Base-by-base conservation (phyloP, 2,113 vertebrate species). In the Myodes glareolus region DNA sequence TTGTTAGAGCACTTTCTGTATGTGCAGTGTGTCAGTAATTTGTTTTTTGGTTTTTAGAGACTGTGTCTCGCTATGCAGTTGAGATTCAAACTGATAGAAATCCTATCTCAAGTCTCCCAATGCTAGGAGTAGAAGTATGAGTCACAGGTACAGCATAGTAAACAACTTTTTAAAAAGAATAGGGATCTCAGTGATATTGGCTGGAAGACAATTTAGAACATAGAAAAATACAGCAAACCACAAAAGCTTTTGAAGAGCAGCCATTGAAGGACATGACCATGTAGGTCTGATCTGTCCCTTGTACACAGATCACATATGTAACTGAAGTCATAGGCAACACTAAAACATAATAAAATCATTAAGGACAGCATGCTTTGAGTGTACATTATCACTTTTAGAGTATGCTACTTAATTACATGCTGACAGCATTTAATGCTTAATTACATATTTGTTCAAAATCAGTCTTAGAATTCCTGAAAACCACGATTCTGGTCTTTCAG, bases 351-450 rank as follows among this genome's bases (percentile, higher is more conserved):
- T 6, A 70, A 80, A 86, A 50, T 81, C 33, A 25, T 42, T 72
- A 61, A 25, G 50, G 50, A 16, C 7, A 45, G 23, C 42, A 1
- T 63, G 36, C 45, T 92, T 84, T 78, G 36, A 52, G 39, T 36
- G 77, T 72, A 36, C 78, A 68, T 88, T 92, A 50, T 7, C 27
- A 63, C 2, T 68, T 86, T 33, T 31, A 9, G 36, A 85, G 88
- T 90, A 91, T 72, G 23, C 86, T 42, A 87, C 65, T 90, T 81
- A 77, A 58, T 68, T 88, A 50, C 61, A 68, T 55, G 10, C 88
- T 94, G 31, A 81, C 9, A 8, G 23, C 50, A 93, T 75, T 90
- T 72, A 82, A 92, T 36, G 36, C 89, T 78, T 93, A 61, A 91
- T 52, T 90, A 63, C 42, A 47, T 36, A 55, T 61, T 14, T 78